phyloP scores from a whole-genome alignment of 2,797 vertebrate species.

The Alauda arvensis region DNA sequence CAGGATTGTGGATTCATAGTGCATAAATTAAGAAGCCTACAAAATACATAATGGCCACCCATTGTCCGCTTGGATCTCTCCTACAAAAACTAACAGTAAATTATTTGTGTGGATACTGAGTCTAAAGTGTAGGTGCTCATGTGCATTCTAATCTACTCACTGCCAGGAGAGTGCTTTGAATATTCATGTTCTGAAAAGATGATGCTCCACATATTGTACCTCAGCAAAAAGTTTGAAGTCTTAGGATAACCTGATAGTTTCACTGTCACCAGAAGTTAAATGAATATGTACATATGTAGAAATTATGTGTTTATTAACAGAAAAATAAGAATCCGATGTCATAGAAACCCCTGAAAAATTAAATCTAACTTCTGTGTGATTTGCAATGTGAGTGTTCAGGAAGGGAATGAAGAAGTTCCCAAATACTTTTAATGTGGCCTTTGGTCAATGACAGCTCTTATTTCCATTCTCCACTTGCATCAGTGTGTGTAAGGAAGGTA shows the following conservation, averaged over 20 bases:
- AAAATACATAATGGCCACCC: neutral
- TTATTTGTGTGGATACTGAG: neutral
- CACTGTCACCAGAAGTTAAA: neutral
- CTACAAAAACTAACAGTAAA: neutral
- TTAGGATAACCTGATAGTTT: neutral
- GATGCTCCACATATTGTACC: neutral
- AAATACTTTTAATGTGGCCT: neutral
- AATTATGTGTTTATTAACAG: neutral
- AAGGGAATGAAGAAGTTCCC: neutral
- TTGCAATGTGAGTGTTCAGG: neutral
- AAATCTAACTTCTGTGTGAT: neutral
- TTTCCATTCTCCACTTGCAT: neutral
- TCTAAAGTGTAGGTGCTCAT: neutral
- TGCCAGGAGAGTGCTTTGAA: neutral
- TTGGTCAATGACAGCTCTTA: neutral
- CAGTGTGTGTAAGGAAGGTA: neutral
- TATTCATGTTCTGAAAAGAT: neutral
- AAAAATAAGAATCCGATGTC: neutral
- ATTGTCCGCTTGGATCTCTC: neutral
- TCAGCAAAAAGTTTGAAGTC: neutral
- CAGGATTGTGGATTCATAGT: neutral
- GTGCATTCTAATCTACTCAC: neutral
- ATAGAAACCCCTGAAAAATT: neutral
- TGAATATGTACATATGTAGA: neutral
- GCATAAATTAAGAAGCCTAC: neutral